phyloP scores from a whole-genome alignment of 1,140 invertebrate species.

The Monochamus saltuarius region DNA sequence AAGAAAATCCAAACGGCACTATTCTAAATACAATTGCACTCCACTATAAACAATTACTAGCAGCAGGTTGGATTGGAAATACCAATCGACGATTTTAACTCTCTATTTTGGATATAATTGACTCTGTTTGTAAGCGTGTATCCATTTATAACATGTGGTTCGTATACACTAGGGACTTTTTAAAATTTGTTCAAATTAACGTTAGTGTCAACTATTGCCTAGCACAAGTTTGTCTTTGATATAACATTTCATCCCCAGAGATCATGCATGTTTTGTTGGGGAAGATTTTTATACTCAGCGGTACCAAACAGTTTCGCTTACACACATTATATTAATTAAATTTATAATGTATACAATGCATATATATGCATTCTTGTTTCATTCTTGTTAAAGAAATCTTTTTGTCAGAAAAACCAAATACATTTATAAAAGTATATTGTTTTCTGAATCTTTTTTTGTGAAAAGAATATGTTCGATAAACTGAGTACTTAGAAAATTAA shows the following conservation, averaged over 20 bases:
- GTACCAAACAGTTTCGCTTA: constrained; percentile 18
- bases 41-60: too few relatives aligned
- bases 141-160: constrained; percentile 41
- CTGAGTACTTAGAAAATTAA: too few relatives aligned
- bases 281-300: constrained; percentile 28
- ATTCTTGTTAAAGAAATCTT: too few relatives aligned
- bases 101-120: constrained; percentile 19
- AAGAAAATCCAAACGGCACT: too few relatives aligned
- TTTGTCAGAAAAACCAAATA: too few relatives aligned
- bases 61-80: too few relatives aligned
- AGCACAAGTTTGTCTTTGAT: constrained; percentile 43
- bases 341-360: too few relatives aligned
- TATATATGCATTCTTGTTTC: too few relatives aligned
- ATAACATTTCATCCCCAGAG: constrained; percentile 45
- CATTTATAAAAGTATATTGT: too few relatives aligned
- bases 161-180: constrained; percentile 35
- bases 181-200: constrained; percentile 36
- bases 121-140: constrained; percentile 19
- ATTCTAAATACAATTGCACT: too few relatives aligned
- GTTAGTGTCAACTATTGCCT: constrained; percentile 46
- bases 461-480: too few relatives aligned
- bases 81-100: constrained; percentile 5
- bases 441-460: too few relatives aligned
- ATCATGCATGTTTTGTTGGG: constrained; percentile 33
- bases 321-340: background rate